Conservation (phyloP, 2,797 vertebrate species). For the Gorsachius magnificus region DNA sequence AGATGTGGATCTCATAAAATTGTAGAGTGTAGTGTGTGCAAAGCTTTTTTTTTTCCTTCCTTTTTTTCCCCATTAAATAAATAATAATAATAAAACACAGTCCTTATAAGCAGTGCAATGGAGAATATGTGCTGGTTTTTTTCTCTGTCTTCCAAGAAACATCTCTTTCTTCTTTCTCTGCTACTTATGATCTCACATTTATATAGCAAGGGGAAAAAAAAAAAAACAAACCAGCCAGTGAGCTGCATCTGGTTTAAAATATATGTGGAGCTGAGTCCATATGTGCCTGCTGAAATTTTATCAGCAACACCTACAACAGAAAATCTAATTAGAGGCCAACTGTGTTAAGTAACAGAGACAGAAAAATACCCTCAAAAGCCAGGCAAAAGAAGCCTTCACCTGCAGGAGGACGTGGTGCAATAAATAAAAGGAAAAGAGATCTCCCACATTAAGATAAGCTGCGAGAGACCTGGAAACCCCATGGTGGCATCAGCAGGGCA, state of each 20-base stretch:
- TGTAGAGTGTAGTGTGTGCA: neutral
- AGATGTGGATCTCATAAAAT: constrained; percentile 66
- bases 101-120: neutral
- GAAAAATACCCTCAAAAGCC: neutral
- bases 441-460: neutral
- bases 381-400: neutral
- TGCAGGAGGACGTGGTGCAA: neutral
- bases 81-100: constrained; percentile 29
- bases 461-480: neutral
- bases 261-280: neutral
- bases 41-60: neutral
- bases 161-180: neutral
- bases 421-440: neutral
- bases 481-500: neutral
- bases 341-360: neutral
- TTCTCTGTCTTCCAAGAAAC: constrained; percentile 5
- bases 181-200: neutral
- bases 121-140: neutral
- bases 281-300: constrained; percentile 54
- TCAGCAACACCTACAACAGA: constrained; percentile 41
- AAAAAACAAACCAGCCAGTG: neutral
- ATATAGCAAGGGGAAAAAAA: neutral
- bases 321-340: constrained; percentile 44
- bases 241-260: neutral
- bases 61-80: neutral